These are phyloP conservation scores for Burhinus oedicnemus DNA, from an alignment of 2,113 vertebrate genomes.

Conservation along the genomic window DNA sequence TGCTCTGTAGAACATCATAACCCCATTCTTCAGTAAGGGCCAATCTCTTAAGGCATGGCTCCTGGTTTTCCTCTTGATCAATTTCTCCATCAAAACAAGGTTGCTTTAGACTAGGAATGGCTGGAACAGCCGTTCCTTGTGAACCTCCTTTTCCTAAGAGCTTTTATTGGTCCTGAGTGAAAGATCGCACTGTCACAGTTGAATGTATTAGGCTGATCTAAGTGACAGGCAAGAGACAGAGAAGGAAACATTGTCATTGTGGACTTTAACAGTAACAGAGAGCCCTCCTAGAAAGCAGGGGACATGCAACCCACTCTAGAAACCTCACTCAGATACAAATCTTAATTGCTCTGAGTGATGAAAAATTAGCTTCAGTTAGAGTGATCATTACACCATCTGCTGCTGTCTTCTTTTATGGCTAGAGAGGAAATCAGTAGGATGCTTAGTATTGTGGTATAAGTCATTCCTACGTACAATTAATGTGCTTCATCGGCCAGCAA, in stretches of 20 bases:
- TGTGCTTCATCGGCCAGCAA: background rate
- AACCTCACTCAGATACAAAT: background rate
- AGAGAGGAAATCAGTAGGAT: background rate
- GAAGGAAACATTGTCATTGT: background rate
- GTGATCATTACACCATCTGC: background rate
- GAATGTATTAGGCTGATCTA: background rate
- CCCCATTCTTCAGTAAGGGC: background rate
- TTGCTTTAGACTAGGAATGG: background rate
- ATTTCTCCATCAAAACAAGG: background rate
- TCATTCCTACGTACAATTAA: background rate
- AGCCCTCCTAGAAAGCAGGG: background rate
- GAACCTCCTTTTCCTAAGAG: background rate
- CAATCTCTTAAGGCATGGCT: background rate
- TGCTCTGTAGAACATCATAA: background rate
- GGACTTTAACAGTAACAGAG: background rate
- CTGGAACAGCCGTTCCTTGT: background rate
- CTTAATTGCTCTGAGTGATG: background rate
- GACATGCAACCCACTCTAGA: background rate
- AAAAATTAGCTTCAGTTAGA: background rate
- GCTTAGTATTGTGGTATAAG: background rate
- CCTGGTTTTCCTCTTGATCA: background rate
- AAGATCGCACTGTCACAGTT: background rate
- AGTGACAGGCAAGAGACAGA: background rate
- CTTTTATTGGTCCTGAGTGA: background rate
- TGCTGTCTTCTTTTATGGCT: background rate